A percentile compares a stretch with the other conserved stretches of the same genome.
Conservation (phyloP, 2,888 invertebrate species). For the Molanna angustata region DNA sequence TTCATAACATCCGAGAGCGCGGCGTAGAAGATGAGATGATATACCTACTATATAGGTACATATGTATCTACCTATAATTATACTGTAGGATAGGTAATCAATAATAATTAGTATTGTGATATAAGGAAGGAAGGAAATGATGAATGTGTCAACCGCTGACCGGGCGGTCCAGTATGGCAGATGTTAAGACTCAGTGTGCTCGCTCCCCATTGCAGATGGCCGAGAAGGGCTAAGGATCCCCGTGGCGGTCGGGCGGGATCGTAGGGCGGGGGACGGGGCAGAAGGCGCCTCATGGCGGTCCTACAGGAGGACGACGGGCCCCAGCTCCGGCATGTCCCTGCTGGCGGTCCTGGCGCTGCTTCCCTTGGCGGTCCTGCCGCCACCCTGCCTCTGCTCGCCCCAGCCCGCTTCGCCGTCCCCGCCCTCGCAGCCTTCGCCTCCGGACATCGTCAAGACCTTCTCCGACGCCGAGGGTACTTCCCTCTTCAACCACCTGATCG, state of each 20-base stretch:
- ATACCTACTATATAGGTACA: conserved; percentile 12
- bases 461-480: conserved; percentile 60
- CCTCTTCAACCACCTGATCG: conserved; percentile 83
- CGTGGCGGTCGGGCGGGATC: conserved; percentile 1
- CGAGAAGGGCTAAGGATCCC: conserved; percentile 19
- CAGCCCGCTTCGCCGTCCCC: conserved; percentile 39
- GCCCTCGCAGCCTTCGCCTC: conserved; percentile 45
- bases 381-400: conserved; percentile 57
- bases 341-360: conserved; percentile 18
- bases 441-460: conserved; percentile 69
- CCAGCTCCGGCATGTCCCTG: conserved; percentile 30
- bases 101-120: too few relatives aligned
- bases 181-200: conserved; percentile 29
- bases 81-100: too few relatives aligned
- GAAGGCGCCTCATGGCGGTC: conserved; percentile 9
- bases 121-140: too few relatives aligned
- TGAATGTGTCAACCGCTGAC: background rate
- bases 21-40: background rate
- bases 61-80: too few relatives aligned
- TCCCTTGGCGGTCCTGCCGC: conserved; percentile 36
- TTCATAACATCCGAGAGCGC: conserved; percentile 16
- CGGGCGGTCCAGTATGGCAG: conserved; percentile 5
- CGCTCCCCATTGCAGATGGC: conserved; percentile 27
- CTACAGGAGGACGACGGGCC: conserved; percentile 7
- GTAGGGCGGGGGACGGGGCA: conserved; percentile 15